Percentiles rank a stretch among this genome's conserved stretches.
Conservation (phyloP, 1,140 invertebrate genomes). For the Meloidogyne exigua region DNA sequence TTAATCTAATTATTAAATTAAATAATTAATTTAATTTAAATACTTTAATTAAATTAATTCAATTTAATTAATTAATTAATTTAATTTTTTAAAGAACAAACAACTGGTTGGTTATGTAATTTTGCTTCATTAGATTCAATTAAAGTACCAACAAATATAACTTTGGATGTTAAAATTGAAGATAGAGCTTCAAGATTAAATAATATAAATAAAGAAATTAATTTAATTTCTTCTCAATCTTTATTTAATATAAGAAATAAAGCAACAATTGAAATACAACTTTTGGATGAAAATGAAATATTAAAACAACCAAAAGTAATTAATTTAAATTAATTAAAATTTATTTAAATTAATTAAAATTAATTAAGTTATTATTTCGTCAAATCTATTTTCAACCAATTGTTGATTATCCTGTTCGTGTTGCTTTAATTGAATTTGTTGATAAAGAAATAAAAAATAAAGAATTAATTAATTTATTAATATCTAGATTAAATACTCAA, state of each 20-base stretch:
- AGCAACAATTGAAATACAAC: conserved; percentile 34
- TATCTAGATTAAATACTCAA: conserved; percentile 8
- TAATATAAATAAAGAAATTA: conserved; percentile 2
- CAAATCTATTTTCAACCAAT: conserved; percentile 11
- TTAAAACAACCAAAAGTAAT: conserved; percentile 29
- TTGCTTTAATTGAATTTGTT: conserved; percentile 7
- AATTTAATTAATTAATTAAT: not conserved
- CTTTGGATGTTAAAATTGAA: conserved; percentile 38
- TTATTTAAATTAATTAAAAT: conserved; percentile 21
- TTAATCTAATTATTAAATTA: not conserved
- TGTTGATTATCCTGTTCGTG: not conserved
- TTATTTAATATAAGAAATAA: conserved; percentile 39
- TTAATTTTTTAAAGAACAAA: conserved; percentile 32
- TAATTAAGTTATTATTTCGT: conserved; percentile 12
- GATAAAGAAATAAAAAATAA: conserved; percentile 1
- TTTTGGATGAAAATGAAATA: conserved; percentile 8
- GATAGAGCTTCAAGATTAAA: conserved; percentile 49
- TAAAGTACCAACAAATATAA: conserved; percentile 21
- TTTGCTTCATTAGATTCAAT: conserved; percentile 31
- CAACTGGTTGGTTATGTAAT: conserved; percentile 44
- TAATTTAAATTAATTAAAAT: not conserved
- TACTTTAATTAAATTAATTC: too few relatives aligned
- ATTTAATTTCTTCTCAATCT: not conserved
- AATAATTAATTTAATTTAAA: not conserved
- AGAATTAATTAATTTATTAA: conserved; percentile 1